Base-by-base conservation (phyloP, 1,140 invertebrate genomes). In the Platorchestia sp. region DNA sequence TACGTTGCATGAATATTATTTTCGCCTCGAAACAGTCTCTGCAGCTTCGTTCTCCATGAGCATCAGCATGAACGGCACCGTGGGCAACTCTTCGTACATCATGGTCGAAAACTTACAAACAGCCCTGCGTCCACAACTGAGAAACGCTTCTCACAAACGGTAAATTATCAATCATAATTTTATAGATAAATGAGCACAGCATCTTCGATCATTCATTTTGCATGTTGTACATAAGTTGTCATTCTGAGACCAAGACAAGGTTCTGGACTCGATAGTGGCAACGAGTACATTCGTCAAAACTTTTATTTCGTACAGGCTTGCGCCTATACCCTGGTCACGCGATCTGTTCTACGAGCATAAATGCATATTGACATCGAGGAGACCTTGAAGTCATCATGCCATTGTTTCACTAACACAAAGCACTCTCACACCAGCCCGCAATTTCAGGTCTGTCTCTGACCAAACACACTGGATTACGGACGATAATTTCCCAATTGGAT, bases 41-140 rank as follows among this genome's bases (percentile, higher is more conserved):
- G 59, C 59, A 22, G 27, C 59, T 10, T 75, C 27, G 59, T 75
- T 75, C 59, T 75, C 59, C 14, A 75, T 75, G 59, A 75, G 44
- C 87, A 90, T 90, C 87, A 90, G 44, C 44, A 43, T 43, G 41
- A 90, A 90, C 87, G 87, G 87, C 44, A 42, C 87, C 3, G 87
- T 45, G 14, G 41, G 44, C 7, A 90, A 90, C 27, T 42, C 41
- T 42, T 90, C 87, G 87, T 90, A 90, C 36, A 19, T 90, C 87
- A 90, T 90, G 41, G 44, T 90, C 10, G 87, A 90, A 90, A 44
- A 90, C 44, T 45, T 90, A 41, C 87, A 90, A 42, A 43, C 87
- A 90, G 44, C 87, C 10, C 41, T 90, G 44, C 19, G 42, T 27
- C 41, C 27, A 19, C 41, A 44, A 42, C 7, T 90, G 36, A 44